Conservation (phyloP, 2,113 vertebrate species). For the Dipodomys spectabilis region DNA sequence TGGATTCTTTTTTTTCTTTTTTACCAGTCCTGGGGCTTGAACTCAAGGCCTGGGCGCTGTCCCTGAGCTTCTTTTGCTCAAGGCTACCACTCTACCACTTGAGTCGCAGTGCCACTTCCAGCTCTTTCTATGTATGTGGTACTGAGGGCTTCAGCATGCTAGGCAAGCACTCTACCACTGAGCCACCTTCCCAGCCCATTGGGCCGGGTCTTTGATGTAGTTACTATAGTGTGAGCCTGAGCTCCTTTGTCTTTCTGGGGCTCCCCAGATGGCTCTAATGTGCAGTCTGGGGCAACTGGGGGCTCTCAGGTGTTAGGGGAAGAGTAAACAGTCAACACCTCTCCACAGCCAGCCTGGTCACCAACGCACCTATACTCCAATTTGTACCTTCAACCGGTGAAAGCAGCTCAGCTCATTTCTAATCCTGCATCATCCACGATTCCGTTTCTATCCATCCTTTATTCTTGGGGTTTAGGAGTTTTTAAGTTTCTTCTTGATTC, state of each 20-base stretch:
- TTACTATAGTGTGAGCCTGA: not conserved
- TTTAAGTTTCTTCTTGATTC: not conserved
- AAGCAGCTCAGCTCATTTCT: not conserved
- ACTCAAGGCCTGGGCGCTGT: too few relatives aligned
- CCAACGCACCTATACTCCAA: not conserved
- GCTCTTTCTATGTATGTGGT: too few relatives aligned
- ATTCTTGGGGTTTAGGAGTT: not conserved
- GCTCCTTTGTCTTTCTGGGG: not conserved
- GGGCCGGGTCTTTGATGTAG: not conserved
- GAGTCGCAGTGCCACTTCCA: too few relatives aligned
- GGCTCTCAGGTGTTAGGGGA: too few relatives aligned
- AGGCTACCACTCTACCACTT: too few relatives aligned
- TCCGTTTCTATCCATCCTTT: not conserved
- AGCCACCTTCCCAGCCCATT: too few relatives aligned
- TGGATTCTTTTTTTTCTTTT: not conserved
- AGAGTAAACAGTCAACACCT: too few relatives aligned
- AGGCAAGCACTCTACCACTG: too few relatives aligned
- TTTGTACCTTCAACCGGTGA: rapidly evolving
- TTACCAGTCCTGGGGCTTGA: too few relatives aligned
- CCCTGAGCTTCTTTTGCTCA: too few relatives aligned
- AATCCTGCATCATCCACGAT: not conserved
- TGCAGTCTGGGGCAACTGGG: not conserved
- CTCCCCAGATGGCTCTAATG: not conserved
- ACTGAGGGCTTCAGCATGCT: too few relatives aligned
- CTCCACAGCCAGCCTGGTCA: rapidly evolving